Conservation (phyloP, 2,113 vertebrate genomes). For the Actinemys pallida region DNA sequence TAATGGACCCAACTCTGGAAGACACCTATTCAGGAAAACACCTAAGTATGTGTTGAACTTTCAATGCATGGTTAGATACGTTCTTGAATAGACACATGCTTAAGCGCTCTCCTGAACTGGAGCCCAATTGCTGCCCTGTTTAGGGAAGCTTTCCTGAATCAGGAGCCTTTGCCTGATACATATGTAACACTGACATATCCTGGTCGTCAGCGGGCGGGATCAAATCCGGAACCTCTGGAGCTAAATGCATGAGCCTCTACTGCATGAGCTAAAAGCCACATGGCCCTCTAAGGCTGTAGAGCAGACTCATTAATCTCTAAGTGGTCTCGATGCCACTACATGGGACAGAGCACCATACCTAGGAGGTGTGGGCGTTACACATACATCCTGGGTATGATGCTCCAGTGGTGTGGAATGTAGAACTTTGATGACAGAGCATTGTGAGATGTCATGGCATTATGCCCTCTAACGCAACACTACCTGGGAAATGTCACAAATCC, state of each 20-base stretch:
- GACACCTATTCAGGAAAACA: neutral
- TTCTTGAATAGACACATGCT: conserved; percentile 43
- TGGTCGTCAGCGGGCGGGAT: accelerated
- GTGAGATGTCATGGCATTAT: neutral
- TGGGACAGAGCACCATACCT: too few relatives aligned
- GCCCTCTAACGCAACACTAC: neutral
- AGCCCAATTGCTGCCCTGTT: neutral
- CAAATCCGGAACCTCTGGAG: too few relatives aligned
- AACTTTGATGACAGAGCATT: neutral
- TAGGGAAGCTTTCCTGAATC: neutral
- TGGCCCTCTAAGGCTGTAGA: too few relatives aligned
- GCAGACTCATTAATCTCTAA: too few relatives aligned
- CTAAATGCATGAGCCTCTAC: too few relatives aligned
- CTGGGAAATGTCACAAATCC: neutral
- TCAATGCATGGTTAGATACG: neutral
- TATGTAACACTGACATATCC: neutral
- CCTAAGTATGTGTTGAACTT: neutral
- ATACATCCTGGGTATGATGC: too few relatives aligned
- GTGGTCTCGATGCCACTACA: too few relatives aligned
- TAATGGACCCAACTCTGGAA: neutral
- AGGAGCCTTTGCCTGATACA: neutral
- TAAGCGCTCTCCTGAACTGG: neutral
- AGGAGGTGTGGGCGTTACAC: too few relatives aligned
- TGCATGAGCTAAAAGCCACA: too few relatives aligned
- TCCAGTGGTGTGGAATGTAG: neutral